Evolutionary conservation across 2,797 vertebrate species (phyloP).

Genomic region (Rhinella marina): DNA sequence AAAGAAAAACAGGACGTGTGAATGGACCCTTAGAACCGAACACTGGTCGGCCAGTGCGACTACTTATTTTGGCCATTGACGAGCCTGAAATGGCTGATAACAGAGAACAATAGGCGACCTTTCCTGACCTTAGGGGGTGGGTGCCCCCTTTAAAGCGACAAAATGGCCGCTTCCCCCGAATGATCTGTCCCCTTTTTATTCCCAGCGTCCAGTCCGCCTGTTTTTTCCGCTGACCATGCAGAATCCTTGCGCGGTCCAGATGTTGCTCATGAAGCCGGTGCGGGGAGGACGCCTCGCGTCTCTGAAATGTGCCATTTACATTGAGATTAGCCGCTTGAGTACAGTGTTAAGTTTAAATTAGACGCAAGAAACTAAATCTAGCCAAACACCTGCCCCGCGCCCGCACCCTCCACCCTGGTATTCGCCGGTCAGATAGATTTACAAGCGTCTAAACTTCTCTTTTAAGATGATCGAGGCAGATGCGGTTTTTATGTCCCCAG

Average conservation of each 20-base stretch:
- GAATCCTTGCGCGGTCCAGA: conserved; percentile 1
- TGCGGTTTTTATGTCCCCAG: conserved; percentile 70
- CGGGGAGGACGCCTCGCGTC: neutral
- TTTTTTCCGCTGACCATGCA: neutral
- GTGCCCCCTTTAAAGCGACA: neutral
- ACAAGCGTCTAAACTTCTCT: conserved; percentile 76
- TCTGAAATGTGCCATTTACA: conserved; percentile 75
- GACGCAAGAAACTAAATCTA: conserved; percentile 82
- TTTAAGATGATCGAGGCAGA: conserved; percentile 77
- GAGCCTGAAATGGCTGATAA: neutral
- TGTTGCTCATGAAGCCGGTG: conserved; percentile 10
- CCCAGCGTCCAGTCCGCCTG: neutral
- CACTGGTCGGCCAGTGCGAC: no score
- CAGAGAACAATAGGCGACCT: neutral
- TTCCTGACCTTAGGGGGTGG: neutral
- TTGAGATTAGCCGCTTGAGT: conserved; percentile 74
- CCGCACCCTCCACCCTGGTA: conserved; percentile 71
- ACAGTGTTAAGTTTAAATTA: conserved; percentile 80
- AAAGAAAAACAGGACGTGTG: no score
- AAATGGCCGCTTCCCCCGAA: neutral
- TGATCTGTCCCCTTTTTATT: neutral
- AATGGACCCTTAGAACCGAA: no score
- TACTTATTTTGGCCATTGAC: no score
- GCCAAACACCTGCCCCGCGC: conserved; percentile 75
- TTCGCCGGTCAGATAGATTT: conserved; percentile 79